Evolutionary conservation across 2,888 invertebrate genomes (phyloP), one percentile per base, ranked within the genome.

Genomic region (Diadegma fenestrale): DNA sequence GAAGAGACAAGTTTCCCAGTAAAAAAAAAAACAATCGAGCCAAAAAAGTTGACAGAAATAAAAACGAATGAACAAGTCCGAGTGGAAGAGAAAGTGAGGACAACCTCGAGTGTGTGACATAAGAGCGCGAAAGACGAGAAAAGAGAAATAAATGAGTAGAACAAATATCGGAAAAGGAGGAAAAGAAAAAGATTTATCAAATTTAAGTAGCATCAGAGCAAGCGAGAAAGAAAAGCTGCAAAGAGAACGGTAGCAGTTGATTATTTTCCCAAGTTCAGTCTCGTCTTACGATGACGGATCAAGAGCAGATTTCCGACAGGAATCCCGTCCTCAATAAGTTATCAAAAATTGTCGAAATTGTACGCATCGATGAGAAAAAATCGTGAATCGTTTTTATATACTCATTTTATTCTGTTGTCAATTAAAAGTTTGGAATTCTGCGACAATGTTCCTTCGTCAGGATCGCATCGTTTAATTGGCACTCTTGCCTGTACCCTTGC

Each of bases 231-330:
- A 51, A n/a, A 12, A 30, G 51, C 14, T 37, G 6, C 22, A 54
- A 41, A 66, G 45, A 63, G 73, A 69, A 30, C 64, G 43, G 64
- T 64, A 30, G 58, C 58, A 45, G 79, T 66, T 79, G 69, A 75
- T 75, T 64, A 64, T 79, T 79, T 76, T 63, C 30, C 54, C 45
- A 19, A 30, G 45, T 64, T 58, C 26, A 73, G 79, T 82, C 71
- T 73, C 45, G 30, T 63, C 63, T 61, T 41, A 41, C 30, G 82
- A 79, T 37, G 75, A 76, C 48, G 66, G 68, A 69, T 79, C 45
- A 78, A 75, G 77, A 26, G 54, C 41, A 54, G 33, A 66, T 26
- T 14, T 51, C 12, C 12, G 14, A 43, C 22, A 41, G 54, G 54
- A 68, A 54, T 68, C 26, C 26, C 7, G 14, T 7, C 37, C 41